Base-by-base conservation (phyloP, 2,113 vertebrate species). In the Sitta europaea region DNA sequence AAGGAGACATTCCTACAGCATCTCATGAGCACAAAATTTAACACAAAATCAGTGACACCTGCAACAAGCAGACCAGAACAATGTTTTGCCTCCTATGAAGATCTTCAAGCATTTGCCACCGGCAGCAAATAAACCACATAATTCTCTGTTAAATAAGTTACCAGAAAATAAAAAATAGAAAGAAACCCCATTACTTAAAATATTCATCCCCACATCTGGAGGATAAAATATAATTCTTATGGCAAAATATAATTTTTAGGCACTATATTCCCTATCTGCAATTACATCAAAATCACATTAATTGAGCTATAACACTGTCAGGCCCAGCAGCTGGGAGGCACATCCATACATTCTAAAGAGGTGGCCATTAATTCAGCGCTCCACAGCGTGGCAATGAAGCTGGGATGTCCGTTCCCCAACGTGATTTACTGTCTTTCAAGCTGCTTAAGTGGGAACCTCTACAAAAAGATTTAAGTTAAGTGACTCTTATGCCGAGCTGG, bases 391-490 rank as follows among this genome's bases (percentile, higher is more conserved):
- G 98, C 98, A 98, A 96, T 98, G 97, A 98, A 98, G 97, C 97
- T 88, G 97, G 96, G 98, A 98, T 98, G 98, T 98, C 98, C 98
- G 50, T 97, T 97, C 97, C 94, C 97, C 97, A 94, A 97, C 47
- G 42, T 98, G 98, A 98, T 98, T 98, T 98, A 98, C 98, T 97
- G 97, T 98, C 98, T 98, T 98, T 98, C 98, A 98, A 98, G 98
- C 97, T 97, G 97, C 98, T 98, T 98, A 98, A 98, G 98, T 98
- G 97, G 98, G 97, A 98, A 98, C 98, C 98, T 98, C 98, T 98
- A 98, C 98, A 98, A 98, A 98, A 98, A 98, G 98, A 98, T 98
- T 98, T 98, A 98, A 98, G 98, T 98, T 98, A 98, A 98, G 98
- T 98, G 98, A 98, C 98, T 98, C 98, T 98, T 98, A 95, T 97